These are phyloP conservation scores for Nicator chloris DNA, from an alignment of 2,113 vertebrate genomes.

Conservation along the genomic window DNA sequence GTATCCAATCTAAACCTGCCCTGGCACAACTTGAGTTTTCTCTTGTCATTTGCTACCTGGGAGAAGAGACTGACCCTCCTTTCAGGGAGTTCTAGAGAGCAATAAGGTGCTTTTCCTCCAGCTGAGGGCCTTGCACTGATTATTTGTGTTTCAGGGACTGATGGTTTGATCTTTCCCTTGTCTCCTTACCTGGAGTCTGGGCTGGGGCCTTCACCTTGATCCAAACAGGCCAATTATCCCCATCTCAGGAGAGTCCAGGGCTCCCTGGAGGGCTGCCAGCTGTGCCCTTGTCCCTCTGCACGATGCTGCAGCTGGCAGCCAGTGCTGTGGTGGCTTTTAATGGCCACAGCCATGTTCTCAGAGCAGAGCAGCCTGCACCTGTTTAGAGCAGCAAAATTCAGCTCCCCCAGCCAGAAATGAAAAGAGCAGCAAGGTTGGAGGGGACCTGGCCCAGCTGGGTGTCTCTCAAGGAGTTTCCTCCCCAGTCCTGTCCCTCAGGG, in stretches of 20 bases:
- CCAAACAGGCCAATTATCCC: neutral
- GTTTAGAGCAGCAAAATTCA: neutral
- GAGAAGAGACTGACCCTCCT: neutral
- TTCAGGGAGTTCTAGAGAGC: neutral
- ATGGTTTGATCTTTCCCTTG: neutral
- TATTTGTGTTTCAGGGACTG: neutral
- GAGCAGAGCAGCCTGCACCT: neutral
- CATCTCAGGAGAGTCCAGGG: neutral
- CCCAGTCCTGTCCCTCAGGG: too few species aligned
- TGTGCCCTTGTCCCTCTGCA: neutral
- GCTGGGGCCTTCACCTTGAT: neutral
- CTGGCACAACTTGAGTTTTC: neutral
- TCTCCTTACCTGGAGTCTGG: neutral
- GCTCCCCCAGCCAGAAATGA: neutral
- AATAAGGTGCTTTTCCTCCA: neutral
- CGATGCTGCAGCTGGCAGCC: neutral
- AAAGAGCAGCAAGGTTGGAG: neutral
- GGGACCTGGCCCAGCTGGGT: neutral
- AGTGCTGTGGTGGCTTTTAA: neutral
- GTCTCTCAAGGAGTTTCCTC: too few species aligned
- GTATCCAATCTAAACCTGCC: neutral
- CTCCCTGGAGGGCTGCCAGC: neutral
- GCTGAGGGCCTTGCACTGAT: neutral
- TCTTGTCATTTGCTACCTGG: neutral
- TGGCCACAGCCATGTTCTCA: constrained; percentile 9